phyloP scores from a whole-genome alignment of 2,888 invertebrate genomes.

The Stenurella melanura region DNA sequence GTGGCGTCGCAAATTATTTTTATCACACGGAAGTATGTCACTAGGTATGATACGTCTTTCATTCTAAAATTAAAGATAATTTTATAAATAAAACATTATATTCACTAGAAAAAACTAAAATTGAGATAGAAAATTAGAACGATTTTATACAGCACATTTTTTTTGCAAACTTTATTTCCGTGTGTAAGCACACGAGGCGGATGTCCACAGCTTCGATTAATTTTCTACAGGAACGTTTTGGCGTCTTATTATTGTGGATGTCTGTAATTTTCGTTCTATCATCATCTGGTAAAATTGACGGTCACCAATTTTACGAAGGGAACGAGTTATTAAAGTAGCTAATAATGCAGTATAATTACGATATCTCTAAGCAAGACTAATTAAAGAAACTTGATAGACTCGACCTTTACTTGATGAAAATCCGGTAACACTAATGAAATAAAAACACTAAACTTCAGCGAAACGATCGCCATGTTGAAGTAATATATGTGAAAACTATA shows the following conservation, averaged over 20 bases:
- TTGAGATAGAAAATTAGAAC: background rate
- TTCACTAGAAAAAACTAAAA: background rate
- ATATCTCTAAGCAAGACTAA: too few relatives aligned
- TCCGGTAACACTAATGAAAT: too few relatives aligned
- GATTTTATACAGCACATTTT: background rate
- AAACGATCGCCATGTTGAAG: too few relatives aligned
- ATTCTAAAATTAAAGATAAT: background rate
- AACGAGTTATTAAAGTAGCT: too few relatives aligned
- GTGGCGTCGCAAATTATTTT: background rate
- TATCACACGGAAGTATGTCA: background rate
- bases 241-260: background rate
- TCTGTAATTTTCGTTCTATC: background rate
- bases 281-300: background rate
- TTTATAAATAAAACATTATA: slow-evolving; percentile 11
- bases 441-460: too few relatives aligned
- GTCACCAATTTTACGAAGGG: background rate
- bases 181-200: background rate
- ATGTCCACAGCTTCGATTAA: background rate
- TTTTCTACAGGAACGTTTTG: background rate
- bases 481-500: too few relatives aligned
- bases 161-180: background rate
- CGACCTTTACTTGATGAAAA: too few relatives aligned
- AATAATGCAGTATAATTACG: too few relatives aligned
- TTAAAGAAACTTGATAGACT: too few relatives aligned
- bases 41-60: background rate